Percentiles rank a stretch among this genome's conserved stretches.
phyloP scores from a whole-genome alignment of 2,113 vertebrate species.

The Gasterosteus aculeatus region DNA sequence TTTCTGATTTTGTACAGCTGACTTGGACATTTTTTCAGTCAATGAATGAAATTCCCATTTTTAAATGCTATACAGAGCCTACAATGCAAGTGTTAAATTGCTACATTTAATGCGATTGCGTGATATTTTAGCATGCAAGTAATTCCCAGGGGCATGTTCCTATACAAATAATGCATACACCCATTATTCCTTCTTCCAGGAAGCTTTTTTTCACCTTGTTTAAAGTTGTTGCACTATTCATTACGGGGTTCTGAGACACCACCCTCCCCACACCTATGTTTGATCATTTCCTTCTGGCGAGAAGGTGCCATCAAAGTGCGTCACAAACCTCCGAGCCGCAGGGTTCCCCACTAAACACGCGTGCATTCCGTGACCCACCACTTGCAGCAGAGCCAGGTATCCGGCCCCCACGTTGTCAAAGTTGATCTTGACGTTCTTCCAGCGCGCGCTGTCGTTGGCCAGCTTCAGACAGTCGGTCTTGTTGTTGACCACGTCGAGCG shows the following conservation, averaged over 20 bases:
- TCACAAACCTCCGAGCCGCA: not conserved
- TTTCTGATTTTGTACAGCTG: not conserved
- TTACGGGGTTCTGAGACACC: not conserved
- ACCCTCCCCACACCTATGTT: not conserved
- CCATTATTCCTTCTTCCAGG: too few species aligned
- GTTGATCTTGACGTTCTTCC: constrained; percentile 98
- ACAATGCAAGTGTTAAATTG: not conserved
- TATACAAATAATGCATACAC: not conserved
- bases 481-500: constrained; percentile 87
- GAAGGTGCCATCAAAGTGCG: not conserved
- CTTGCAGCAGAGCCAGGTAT: constrained; percentile 96
- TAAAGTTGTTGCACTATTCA: too few species aligned
- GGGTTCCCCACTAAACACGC: not conserved
- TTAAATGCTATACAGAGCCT: not conserved
- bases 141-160: not conserved
- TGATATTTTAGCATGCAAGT: not conserved
- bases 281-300: not conserved
- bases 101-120: not conserved
- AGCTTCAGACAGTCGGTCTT: constrained; percentile 84
- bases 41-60: not conserved
- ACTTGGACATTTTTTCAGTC: not conserved
- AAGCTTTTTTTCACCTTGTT: too few species aligned
- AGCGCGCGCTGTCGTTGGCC: constrained; percentile 85
- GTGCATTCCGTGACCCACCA: constrained; percentile 81
- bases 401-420: constrained; percentile 98